Base-by-base conservation (phyloP, 2,113 vertebrate species). In the Tretioscincus oriximinensis region DNA sequence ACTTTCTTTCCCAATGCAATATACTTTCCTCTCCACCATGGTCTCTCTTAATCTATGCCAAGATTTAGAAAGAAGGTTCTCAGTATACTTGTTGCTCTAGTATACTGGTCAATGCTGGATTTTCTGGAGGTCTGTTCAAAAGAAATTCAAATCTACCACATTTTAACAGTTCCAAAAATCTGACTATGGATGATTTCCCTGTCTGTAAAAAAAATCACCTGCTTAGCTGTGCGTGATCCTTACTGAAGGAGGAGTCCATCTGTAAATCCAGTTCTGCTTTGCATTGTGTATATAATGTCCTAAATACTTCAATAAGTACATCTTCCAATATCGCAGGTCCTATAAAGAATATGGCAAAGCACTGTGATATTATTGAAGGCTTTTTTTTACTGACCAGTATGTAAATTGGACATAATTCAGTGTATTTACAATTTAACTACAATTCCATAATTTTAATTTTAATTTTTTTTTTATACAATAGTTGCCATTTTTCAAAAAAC, bases 321-420 rank as follows among this genome's bases (percentile, higher is more conserved):
- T 99, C 98, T 91, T 99, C 98, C 7, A 99, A 92, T 92, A 99
- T 99, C 63, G 96, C 98, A 88, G 98, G 98, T 63, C 98, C 98
- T 99, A 88, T 22, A 87, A 84, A 77, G 78, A 86, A 88, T 63
- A 90, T 28, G 69, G 58, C 78, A 78, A 92, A 91, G 9, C 85
- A 5, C 83, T 83, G 28, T 21, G 89, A 28, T 60, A 49, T 3
- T 9, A 41, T 69, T n/a, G 47, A 79, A 68, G 0, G 81, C 47
- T 26, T 73, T 7, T 3, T 0, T 3, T 0, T 14, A 77, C 20
- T 20, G 73, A 9, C 2, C 8, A 26, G 4, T 14, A 51, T 54
- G 26, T 29, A 26, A 73, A 77, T 77, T 51, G 22, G 0, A 7
- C 47, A 21, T 63, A 73, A 78, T 81, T 61, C 63, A 67, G 67